Percentiles rank a stretch among this genome's conserved stretches.
These are phyloP conservation scores for Terrapene triunguis DNA, from an alignment of 2,113 vertebrate genomes.

Conservation along the genomic window DNA sequence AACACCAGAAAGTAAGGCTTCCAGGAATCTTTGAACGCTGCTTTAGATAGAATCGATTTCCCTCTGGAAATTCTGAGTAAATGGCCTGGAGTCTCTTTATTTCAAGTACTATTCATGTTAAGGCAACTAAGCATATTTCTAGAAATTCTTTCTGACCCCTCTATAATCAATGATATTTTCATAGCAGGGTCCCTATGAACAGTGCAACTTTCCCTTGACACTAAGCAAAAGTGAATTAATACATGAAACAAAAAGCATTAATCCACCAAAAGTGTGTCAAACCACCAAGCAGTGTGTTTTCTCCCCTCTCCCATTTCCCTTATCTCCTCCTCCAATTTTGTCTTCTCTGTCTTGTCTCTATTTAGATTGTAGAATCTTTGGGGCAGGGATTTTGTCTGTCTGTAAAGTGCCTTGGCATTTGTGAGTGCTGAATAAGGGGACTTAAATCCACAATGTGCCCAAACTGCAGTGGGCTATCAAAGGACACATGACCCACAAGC, in stretches of 20 bases:
- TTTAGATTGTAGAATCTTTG: not conserved
- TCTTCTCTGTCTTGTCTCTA: not conserved
- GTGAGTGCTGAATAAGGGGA: not conserved
- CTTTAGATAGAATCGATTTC: not conserved
- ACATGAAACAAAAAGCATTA: not conserved
- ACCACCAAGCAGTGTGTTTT: not conserved
- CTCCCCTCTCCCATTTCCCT: not conserved
- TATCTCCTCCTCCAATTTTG: not conserved
- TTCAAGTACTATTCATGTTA: not conserved
- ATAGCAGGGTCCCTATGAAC: not conserved
- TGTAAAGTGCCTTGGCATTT: not conserved
- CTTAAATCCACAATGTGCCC: not conserved
- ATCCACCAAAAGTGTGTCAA: not conserved
- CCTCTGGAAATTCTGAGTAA: not conserved
- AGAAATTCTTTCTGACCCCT: not conserved
- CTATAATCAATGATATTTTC: not conserved
- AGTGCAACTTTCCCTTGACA: not conserved
- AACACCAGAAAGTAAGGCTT: not conserved
- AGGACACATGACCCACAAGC: not conserved
- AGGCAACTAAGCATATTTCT: not conserved
- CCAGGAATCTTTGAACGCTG: not conserved
- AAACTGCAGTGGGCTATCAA: not conserved
- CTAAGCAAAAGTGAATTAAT: not conserved
- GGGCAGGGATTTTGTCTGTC: not conserved
- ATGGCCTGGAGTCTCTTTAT: not conserved